Evolutionary conservation across 2,888 invertebrate genomes (phyloP).

Genomic region (Conops quadrifasciatus): DNA sequence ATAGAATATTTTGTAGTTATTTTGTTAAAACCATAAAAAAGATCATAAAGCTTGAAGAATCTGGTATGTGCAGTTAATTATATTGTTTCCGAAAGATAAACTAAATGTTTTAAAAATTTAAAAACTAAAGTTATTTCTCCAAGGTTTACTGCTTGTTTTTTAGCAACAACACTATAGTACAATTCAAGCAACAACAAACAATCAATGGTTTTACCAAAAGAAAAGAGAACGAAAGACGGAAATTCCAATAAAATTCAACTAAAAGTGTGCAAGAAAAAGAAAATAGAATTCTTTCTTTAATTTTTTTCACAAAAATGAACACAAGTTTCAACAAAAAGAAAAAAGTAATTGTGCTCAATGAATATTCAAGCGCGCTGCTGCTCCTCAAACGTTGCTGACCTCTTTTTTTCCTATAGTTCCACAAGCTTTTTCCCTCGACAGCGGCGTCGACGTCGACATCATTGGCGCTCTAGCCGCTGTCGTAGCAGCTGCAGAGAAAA

Average conservation of each 20-base stretch:
- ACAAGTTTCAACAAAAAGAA: conserved; percentile 4
- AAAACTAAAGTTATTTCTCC: neutral
- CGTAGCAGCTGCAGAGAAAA: conserved; percentile 9
- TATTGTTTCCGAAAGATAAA: neutral
- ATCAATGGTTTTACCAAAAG: conserved; percentile 3
- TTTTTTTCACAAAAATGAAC: neutral
- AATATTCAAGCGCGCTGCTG: neutral
- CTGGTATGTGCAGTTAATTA: too few species aligned
- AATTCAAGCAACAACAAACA: neutral
- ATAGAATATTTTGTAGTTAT: too few species aligned
- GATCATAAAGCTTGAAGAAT: too few species aligned
- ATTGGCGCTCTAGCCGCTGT: too few species aligned
- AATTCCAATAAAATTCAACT: neutral
- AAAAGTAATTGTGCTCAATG: conserved; percentile 9
- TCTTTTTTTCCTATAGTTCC: neutral
- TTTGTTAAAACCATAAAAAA: too few species aligned
- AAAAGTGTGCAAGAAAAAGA: conserved; percentile 4
- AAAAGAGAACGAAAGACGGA: conserved; percentile 1
- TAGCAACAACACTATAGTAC: too few species aligned
- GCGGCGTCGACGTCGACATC: neutral
- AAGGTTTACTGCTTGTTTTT: neutral
- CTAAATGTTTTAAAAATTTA: neutral
- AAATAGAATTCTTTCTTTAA: conserved; percentile 4
- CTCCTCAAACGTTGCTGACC: neutral
- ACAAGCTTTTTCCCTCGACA: neutral